Evolutionary conservation across 2,888 invertebrate species (phyloP), one percentile per base, ranked within the genome.

Genomic region (Phyllotreta cruciferae): DNA sequence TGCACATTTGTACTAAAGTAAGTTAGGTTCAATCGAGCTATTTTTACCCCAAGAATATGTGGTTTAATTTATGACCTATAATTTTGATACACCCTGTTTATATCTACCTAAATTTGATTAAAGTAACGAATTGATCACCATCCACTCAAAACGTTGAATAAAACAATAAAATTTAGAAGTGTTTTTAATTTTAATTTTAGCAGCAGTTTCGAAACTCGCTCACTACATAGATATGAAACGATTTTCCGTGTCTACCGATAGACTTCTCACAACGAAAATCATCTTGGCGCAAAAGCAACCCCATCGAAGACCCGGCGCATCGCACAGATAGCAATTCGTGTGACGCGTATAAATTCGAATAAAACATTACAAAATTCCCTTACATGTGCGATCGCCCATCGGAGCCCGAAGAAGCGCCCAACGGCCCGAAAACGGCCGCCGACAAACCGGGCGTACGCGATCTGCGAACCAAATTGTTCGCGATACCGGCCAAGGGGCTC

Each of bases 391-490:
- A 24, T 24, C 24, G 24, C 24, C 24, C 24, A 24, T 53, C 45
- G 45, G 37, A 3, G 47, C 8, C 14, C 7, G 50, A 8, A n/a
- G 54, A 39, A 61, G 53, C 9, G 37, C 10, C 9, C 6, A 57
- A 66, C 47, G 42, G 56, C 62, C 45, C 67, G 68, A 77, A 74
- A 73, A 76, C 76, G 77, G 76, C 75, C 71, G 71, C 72, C 65
- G 68, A 67, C 66, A 74, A 60, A 49, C 64, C 67, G 52, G 66
- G 6, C 34, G 4, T 67, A 10, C 67, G 70, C 50, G 70, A 69
- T 64, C 52, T 72, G 56, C 70, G 66, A 42, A 37, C 72, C 61
- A 69, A 66, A 37, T 62, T 72, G 55, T 69, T 72, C 64, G 70
- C 68, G 62, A 66, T 67, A 57, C 67, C 69, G 34, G 63, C 64